Evolutionary conservation across 2,888 invertebrate genomes (phyloP), one percentile per base, ranked within the genome.

Genomic region (Dastarcus helophoroides): DNA sequence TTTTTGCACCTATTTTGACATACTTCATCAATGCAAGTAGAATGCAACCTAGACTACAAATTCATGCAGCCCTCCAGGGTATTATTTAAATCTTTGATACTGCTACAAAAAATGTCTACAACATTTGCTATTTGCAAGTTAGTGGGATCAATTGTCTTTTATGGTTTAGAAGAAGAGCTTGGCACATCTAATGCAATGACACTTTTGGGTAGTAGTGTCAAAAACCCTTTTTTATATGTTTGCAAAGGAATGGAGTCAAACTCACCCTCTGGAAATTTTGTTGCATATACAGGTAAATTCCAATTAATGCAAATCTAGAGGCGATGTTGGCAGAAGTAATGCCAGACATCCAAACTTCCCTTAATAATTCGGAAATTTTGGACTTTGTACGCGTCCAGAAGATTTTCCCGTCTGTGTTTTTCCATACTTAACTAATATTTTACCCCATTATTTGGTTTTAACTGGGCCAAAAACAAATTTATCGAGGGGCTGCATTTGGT

Each of bases 391-490:
- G 7, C 26, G 7, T 23, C 26, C 14, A 14, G 26, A 11, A 14
- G 14, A 11, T 26, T 12, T 26, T 5, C 12, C 26, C 12, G 14
- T 26, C 14, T 26, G 14, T 14, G 26, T 8, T 29, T 29, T 29
- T 10, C 23, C 29, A 26, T 29, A 23, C 6, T 29, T 10, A 2
- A 35, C 33, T 12, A 35, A 16, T 10, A 10, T 8, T 33, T 33
- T 34, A 21, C 19, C 35, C 19, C 19, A 17, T 17, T 17, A 7
- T n/a, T 13, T 16, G 3, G 31, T 22, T 33, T 33, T 33, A 7
- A 33, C 13, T n/a, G 33, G 32, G 8, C 24, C 32, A 15, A 33
- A 33, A 6, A 33, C 32, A 13, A 23, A 33, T 22, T 33, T 33
- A 11, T 33, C 33, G n/a, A 33, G 22, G 8, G 25, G 32, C 14